Conservation (phyloP, 2,888 invertebrate genomes). For the Xestia rhomboidea region DNA sequence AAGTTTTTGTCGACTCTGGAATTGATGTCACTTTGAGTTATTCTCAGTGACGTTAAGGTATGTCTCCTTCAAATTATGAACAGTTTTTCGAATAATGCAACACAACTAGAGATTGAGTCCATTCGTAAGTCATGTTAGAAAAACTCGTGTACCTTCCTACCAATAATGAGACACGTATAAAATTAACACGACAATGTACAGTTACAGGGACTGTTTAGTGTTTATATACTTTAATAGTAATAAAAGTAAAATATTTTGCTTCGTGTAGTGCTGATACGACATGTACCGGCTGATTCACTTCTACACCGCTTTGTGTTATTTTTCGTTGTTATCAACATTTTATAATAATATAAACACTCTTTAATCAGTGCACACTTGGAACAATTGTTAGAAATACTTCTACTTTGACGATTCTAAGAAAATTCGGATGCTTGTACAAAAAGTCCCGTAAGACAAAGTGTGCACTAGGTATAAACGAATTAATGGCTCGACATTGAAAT, state of each 20-base stretch:
- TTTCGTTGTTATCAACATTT: slow-evolving; percentile 59
- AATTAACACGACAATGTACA: slow-evolving; percentile 31
- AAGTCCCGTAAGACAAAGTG: slow-evolving; percentile 14
- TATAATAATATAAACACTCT: slow-evolving; percentile 60
- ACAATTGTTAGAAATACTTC: slow-evolving; percentile 32
- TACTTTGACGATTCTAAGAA: slow-evolving; percentile 21
- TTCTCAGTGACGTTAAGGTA: too few relatives aligned
- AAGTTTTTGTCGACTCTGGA: not conserved
- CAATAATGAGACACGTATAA: not conserved
- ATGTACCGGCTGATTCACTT: slow-evolving; percentile 61
- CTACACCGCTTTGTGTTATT: slow-evolving; percentile 41
- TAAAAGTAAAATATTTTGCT: slow-evolving; percentile 63
- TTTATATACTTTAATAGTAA: slow-evolving; percentile 34
- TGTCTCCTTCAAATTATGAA: too few relatives aligned
- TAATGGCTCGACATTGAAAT: not conserved
- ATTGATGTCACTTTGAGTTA: too few relatives aligned
- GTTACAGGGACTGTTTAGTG: slow-evolving; percentile 6
- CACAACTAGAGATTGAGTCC: not conserved
- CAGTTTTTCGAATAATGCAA: too few relatives aligned
- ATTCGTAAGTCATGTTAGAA: not conserved
- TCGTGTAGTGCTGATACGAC: slow-evolving; percentile 53
- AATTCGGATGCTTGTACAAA: slow-evolving; percentile 3
- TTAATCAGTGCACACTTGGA: slow-evolving; percentile 46
- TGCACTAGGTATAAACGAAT: not conserved
- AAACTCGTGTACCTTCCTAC: not conserved